Percentiles rank a stretch among this genome's conserved stretches.
Evolutionary conservation across 1,140 invertebrate genomes (phyloP).

Genomic region (Drosophila triauraria): DNA sequence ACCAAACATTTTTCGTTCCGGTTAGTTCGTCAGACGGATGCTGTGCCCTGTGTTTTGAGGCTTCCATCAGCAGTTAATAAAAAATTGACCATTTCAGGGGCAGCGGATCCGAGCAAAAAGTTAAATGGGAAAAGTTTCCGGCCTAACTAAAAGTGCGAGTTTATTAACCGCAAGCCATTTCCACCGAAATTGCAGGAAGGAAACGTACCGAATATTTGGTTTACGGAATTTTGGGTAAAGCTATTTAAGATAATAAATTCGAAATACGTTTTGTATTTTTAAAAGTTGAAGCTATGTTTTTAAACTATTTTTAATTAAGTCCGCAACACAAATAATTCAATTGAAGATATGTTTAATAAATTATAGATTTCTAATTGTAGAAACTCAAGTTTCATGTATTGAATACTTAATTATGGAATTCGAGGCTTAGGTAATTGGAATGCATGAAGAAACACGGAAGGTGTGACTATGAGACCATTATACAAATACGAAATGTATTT

Average conservation of each 20-base stretch:
- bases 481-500: slow-evolving; percentile 28
- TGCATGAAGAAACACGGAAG: slow-evolving; percentile 14
- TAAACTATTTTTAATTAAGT: neutral
- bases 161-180: slow-evolving; percentile 73
- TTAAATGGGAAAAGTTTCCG: slow-evolving; percentile 75
- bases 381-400: neutral
- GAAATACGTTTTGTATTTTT: too few species aligned
- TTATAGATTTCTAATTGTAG: slow-evolving; percentile 12
- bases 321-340: neutral
- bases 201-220: slow-evolving; percentile 9
- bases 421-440: slow-evolving; percentile 13
- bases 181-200: slow-evolving; percentile 6
- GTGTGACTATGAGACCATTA: slow-evolving; percentile 31
- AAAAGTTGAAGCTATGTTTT: neutral
- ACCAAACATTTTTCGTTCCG: slow-evolving; percentile 16
- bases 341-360: neutral
- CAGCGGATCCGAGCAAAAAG: slow-evolving; percentile 56
- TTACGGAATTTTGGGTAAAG: neutral
- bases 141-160: slow-evolving; percentile 64
- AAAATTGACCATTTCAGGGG: slow-evolving; percentile 37
- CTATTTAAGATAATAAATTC: neutral
- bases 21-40: slow-evolving; percentile 26
- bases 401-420: slow-evolving; percentile 20
- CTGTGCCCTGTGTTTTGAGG: slow-evolving; percentile 19
- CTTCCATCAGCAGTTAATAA: slow-evolving; percentile 73